Evolutionary conservation across 2,113 vertebrate genomes (phyloP).

Genomic region (Ornithorhynchus anatinus): DNA sequence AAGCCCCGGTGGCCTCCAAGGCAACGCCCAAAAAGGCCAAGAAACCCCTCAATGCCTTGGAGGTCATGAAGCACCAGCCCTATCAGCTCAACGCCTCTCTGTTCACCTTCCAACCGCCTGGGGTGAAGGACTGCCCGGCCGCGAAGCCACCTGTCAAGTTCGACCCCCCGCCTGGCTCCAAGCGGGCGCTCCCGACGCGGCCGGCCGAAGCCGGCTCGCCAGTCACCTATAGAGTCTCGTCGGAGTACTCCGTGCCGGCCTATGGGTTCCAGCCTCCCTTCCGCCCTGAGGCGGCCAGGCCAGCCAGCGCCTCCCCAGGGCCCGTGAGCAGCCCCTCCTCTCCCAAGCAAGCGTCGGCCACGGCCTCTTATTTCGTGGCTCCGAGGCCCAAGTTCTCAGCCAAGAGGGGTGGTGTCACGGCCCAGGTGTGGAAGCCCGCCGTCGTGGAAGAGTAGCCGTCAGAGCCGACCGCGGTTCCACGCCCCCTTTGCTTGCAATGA

Average conservation of each 20-base stretch:
- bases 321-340: conserved; percentile 71
- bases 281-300: conserved; percentile 66
- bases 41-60: conserved; percentile 88
- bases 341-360: conserved; percentile 77
- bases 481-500: conserved; percentile 62
- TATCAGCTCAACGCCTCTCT: conserved; percentile 93
- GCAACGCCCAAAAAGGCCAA: conserved; percentile 76
- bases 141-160: conserved; percentile 70
- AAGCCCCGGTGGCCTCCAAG: conserved; percentile 59
- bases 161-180: conserved; percentile 61
- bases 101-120: conserved; percentile 91
- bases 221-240: conserved; percentile 45
- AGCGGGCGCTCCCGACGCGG: conserved; percentile 69
- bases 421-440: conserved; percentile 96
- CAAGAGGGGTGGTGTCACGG: conserved; percentile 85
- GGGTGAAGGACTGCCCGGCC: conserved; percentile 69
- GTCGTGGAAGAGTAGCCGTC: conserved; percentile 76
- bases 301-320: conserved; percentile 65
- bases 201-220: conserved; percentile 61
- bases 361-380: conserved; percentile 66
- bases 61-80: conserved; percentile 97
- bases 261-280: conserved; percentile 78
- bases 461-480: conserved; percentile 57
- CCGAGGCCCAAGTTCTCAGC: conserved; percentile 95
- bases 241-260: conserved; percentile 74